phyloP scores from a whole-genome alignment of 2,888 invertebrate genomes.

The Thalpophila matura region DNA sequence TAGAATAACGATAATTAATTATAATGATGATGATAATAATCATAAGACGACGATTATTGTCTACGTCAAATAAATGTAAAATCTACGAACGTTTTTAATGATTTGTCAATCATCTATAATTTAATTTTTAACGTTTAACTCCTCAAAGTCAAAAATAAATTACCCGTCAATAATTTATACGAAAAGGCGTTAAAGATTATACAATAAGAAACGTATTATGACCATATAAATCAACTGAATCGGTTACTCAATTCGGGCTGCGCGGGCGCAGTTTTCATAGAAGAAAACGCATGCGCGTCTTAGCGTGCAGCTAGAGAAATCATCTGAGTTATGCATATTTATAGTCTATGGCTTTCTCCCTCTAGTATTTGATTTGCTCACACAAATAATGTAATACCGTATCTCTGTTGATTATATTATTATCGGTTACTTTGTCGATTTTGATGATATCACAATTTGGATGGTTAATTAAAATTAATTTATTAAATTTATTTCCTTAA shows the following conservation, averaged over 20 bases:
- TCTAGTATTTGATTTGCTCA: slow-evolving; percentile 66
- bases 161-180: not conserved
- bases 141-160: not conserved
- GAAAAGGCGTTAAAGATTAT: slow-evolving; percentile 5
- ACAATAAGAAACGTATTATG: slow-evolving; percentile 15
- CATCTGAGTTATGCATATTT: slow-evolving; percentile 82
- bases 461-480: not conserved
- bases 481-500: slow-evolving; percentile 22
- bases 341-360: slow-evolving; percentile 84
- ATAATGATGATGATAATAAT: no score
- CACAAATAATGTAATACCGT: slow-evolving; percentile 38
- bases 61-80: no score
- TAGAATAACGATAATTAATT: not conserved
- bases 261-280: slow-evolving; percentile 66
- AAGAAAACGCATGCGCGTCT: slow-evolving; percentile 69
- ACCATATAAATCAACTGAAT: slow-evolving; percentile 24
- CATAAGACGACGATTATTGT: no score
- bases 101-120: no score
- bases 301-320: slow-evolving; percentile 86
- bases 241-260: slow-evolving; percentile 46
- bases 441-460: not conserved
- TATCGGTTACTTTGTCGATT: slow-evolving; percentile 22
- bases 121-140: no score
- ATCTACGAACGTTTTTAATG: no score
- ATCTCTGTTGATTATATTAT: slow-evolving; percentile 21